A percentile compares a stretch with the other conserved stretches of the same genome.
Evolutionary conservation across 1,140 invertebrate species (phyloP).

Genomic region (Babylonia areolata): DNA sequence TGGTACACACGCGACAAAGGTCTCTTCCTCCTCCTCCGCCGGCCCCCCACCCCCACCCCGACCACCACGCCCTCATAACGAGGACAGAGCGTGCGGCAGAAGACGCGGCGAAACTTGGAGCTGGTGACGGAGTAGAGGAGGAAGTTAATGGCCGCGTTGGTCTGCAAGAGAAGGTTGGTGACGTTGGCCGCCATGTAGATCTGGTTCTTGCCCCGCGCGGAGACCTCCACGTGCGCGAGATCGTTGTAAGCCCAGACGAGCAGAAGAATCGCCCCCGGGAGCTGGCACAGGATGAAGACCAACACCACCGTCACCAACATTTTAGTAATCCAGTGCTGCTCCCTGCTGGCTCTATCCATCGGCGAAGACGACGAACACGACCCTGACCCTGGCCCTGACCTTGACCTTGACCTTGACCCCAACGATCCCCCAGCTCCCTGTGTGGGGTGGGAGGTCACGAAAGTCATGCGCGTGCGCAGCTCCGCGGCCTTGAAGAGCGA

Average conservation of each 20-base stretch:
- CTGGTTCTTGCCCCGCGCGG: slow-evolving; percentile 57
- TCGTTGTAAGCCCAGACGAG: slow-evolving; percentile 57
- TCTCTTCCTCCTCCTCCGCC: too few species aligned
- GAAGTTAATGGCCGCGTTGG: slow-evolving; percentile 86
- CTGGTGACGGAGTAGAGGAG: slow-evolving; percentile 87
- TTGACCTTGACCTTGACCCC: too few species aligned
- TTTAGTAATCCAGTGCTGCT: slow-evolving; percentile 81
- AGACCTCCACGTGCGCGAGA: slow-evolving; percentile 35
- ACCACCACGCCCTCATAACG: too few species aligned
- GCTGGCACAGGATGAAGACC: slow-evolving; percentile 85
- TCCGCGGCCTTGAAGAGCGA: slow-evolving; percentile 81
- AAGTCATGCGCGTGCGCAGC: slow-evolving; percentile 78
- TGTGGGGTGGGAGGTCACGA: slow-evolving; percentile 41
- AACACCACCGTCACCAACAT: slow-evolving; percentile 86
- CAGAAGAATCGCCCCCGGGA: slow-evolving; percentile 80
- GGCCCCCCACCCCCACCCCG: too few species aligned
- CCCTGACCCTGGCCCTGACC: too few species aligned
- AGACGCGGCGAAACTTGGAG: slow-evolving; percentile 86
- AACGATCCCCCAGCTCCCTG: too few species aligned
- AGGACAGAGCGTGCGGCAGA: too few species aligned
- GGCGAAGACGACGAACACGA: too few species aligned
- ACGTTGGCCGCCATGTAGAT: slow-evolving; percentile 79
- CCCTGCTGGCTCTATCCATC: too few species aligned
- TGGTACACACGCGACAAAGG: too few species aligned
- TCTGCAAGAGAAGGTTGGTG: slow-evolving; percentile 81